phyloP scores from a whole-genome alignment of 1,140 invertebrate species.

The Drosophila paulistorum region DNA sequence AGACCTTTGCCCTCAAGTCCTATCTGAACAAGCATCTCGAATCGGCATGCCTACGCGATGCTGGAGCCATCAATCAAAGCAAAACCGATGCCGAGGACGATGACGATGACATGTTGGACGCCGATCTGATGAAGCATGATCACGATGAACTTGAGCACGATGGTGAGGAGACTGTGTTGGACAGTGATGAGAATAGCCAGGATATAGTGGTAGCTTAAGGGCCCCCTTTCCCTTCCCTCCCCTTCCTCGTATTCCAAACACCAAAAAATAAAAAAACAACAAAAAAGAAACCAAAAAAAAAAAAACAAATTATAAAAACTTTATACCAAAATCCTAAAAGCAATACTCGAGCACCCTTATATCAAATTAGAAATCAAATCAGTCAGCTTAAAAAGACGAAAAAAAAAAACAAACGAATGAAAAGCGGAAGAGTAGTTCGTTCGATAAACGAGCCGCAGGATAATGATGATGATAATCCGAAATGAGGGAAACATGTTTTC shows the following conservation, averaged over 20 bases:
- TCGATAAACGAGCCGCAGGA: slow-evolving; percentile 40
- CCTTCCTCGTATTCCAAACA: background rate
- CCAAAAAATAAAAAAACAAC: slow-evolving; percentile 13
- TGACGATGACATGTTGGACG: slow-evolving; percentile 30
- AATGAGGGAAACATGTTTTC: slow-evolving; percentile 60
- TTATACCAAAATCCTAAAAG: slow-evolving; percentile 73
- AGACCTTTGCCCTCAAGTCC: slow-evolving; percentile 97
- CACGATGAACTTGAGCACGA: slow-evolving; percentile 52
- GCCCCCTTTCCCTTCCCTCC: too few relatives aligned
- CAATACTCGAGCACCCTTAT: slow-evolving; percentile 78
- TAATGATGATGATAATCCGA: background rate
- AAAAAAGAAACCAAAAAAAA: slow-evolving; percentile 14
- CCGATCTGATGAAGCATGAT: slow-evolving; percentile 31
- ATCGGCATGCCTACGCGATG: slow-evolving; percentile 89
- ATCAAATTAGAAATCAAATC: slow-evolving; percentile 62
- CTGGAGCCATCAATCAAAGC: slow-evolving; percentile 45
- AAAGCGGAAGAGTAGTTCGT: slow-evolving; percentile 42
- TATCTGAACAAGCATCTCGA: slow-evolving; percentile 99
- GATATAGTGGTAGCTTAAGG: slow-evolving; percentile 81
- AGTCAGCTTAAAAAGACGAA: slow-evolving; percentile 49
- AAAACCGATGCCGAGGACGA: slow-evolving; percentile 47
- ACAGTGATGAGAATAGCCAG: slow-evolving; percentile 82
- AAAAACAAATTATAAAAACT: slow-evolving; percentile 33
- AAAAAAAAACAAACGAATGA: slow-evolving; percentile 30
- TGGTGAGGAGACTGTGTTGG: slow-evolving; percentile 50